Base-by-base conservation (phyloP, 2,888 invertebrate genomes). In the Cristatella mucedo region DNA sequence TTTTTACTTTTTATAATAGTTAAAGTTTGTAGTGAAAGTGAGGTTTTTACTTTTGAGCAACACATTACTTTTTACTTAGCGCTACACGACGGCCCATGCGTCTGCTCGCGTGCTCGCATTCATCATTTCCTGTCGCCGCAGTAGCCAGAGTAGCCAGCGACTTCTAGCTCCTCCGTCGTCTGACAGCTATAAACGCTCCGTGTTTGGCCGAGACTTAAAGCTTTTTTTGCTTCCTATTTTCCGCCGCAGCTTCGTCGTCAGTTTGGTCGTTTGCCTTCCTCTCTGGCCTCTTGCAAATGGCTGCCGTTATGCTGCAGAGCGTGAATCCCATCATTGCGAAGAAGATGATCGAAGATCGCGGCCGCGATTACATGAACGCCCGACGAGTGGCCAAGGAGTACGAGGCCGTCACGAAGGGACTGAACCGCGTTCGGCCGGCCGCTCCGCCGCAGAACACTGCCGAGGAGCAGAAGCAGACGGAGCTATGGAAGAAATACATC, bases 401-500 rank as follows among this genome's bases (percentile, higher is more conserved):
- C 61, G 97, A 97, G 68, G 82, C 53, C 2, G 82, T 87, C 26
- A 93, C 91, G 0, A 73, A 95, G 49, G 95, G 95, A 0, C 70
- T 99, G 1, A 95, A 95, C 63, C 73, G 91, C 40, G 91, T 91
- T 67, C 77, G 85, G 53, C 93, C 95, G 0, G 89, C 93, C 38
- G 80, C 93, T 1, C 95, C 97, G n/a, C 95, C 97, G 0, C 81
- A 80, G 9, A 67, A 67, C 20, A 78, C 79, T 44, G 75, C 81
- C 6, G 89, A 91, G 58, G 91, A 91, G 70, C 74, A 79, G 46
- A 85, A 86, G 70, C 91, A 91, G 74, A 85, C 95, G 43, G 93
- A 95, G 48, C 67, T 95, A 6, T 99, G 97, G 97, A 93, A 95
- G 68, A 93, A 91, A 58, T 97, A 93, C 63, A 93, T 99, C 51